Conservation (phyloP, 2,113 vertebrate species). For the Bubalus kerabau region DNA sequence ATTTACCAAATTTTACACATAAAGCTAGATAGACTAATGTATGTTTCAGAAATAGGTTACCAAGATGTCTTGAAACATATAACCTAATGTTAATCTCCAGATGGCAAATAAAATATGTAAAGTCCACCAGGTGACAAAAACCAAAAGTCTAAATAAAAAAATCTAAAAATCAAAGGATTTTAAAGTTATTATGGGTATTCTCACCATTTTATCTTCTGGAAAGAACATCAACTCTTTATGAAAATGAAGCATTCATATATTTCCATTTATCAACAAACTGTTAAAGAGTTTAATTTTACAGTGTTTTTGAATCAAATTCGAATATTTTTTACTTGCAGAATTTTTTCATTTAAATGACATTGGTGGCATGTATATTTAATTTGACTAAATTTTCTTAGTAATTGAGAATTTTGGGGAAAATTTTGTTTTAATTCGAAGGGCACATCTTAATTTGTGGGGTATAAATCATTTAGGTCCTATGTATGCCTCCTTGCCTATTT, state of each 20-base stretch:
- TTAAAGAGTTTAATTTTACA: background rate
- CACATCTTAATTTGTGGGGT: background rate
- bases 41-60: constrained; percentile 44
- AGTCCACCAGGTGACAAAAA: constrained; percentile 4
- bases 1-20: constrained; percentile 35
- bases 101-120: background rate
- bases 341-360: constrained; percentile 30
- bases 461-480: background rate
- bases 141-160: background rate
- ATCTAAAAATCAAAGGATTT: background rate
- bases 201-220: background rate
- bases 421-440: background rate
- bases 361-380: background rate
- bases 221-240: background rate
- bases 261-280: background rate
- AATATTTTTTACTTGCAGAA: background rate
- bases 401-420: background rate
- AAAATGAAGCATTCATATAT: background rate
- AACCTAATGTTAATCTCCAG: constrained; percentile 8
- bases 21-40: constrained; percentile 12
- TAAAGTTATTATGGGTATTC: background rate
- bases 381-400: constrained; percentile 28
- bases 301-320: background rate
- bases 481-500: background rate
- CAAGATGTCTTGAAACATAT: background rate